phyloP scores from a whole-genome alignment of 35 echinoderm and acorn worm species.

The Hemicentrotus pulcherrimus region DNA sequence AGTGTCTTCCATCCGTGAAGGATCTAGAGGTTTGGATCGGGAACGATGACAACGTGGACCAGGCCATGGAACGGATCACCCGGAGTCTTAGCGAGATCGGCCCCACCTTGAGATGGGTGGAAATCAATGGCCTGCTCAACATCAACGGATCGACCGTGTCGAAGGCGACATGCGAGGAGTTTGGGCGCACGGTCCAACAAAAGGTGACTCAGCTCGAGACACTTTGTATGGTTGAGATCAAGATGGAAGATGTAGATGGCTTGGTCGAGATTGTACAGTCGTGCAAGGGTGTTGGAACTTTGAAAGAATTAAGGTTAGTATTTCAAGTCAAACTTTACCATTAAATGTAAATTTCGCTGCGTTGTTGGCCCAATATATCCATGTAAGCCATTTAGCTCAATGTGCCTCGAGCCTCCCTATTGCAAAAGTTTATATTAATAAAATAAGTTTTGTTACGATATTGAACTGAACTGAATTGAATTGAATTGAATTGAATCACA shows the following conservation, averaged over 20 bases:
- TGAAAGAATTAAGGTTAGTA: not conserved
- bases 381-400: too few species aligned
- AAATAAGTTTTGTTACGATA: too few species aligned
- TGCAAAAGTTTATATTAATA: too few species aligned
- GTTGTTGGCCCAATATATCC: too few species aligned
- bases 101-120: not conserved
- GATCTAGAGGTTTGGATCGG: not conserved
- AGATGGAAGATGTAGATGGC: not conserved
- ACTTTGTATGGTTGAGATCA: not conserved
- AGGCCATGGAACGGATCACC: not conserved
- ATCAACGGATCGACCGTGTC: not conserved
- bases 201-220: not conserved
- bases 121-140: slow-evolving; percentile 4
- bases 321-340: not conserved
- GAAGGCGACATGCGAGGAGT: not conserved
- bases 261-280: not conserved
- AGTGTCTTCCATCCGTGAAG: not conserved
- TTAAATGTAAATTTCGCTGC: too few species aligned
- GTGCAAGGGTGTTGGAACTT: not conserved
- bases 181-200: not conserved
- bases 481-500: too few species aligned
- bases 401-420: too few species aligned
- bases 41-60: not conserved
- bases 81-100: not conserved
- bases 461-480: too few species aligned